Base-by-base conservation (phyloP, 2,888 invertebrate genomes). In the Hypolimnas misippus region DNA sequence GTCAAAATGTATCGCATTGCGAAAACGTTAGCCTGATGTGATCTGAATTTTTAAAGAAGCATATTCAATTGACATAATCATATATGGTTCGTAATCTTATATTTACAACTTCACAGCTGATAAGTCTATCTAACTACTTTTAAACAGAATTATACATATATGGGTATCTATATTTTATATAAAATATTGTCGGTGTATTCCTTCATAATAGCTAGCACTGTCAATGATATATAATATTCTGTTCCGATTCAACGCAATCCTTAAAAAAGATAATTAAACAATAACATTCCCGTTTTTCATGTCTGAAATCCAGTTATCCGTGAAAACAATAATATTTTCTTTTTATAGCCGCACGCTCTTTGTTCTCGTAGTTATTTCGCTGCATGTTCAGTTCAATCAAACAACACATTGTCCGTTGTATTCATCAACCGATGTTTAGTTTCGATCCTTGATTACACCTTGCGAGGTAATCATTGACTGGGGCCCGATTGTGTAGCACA, bases 391-490 rank as follows among this genome's bases (percentile, higher is more conserved):
- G 46, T 54, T 46, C 57, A 62, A 40, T 35, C 61, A 50, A 61
- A 53, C 35, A 53, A 16, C 42, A 14, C 21, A 46, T 46, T 44
- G 51, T 59, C 33, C 14, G 21, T 53, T 52, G 21, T 51, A 31
- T 29, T 25, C 53, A 54, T 57, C 54, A 50, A 54, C 61, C 57
- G 38, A 54, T 54, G 57, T 60, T 66, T 66, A 57, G 60, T 50
- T 56, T 53, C 61, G 53, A 58, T 57, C 61, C 60, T 65, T 65
- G 65, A 69, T 67, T 69, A 65, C 62, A 44, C 59, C 19, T 54
- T 65, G 63, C 63, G 57, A 65, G 62, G 65, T 67, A 67, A 65
- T 67, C 65, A 67, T 67, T 63, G 63, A 67, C 67, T 63, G 51
- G 59, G 42, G 54, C n/a, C 67, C 35, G 49, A 62, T 57, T 63